Base-by-base conservation (phyloP, 2,888 invertebrate genomes). In the Blastobasis lacticolella region DNA sequence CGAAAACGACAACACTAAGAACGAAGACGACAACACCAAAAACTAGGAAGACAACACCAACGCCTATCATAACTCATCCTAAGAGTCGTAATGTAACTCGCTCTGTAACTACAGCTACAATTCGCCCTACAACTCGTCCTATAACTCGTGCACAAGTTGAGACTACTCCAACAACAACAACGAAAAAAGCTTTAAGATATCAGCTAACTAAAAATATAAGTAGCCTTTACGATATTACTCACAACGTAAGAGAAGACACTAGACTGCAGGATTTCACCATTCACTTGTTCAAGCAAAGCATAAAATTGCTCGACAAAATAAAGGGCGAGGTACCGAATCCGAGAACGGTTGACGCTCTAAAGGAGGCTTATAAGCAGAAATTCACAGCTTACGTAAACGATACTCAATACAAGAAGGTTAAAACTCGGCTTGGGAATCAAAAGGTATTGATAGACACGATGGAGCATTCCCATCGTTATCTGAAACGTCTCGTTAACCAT, bases 371-470 rank as follows among this genome's bases (percentile, higher is more conserved):
- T 50, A 63, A 66, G 8, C 57, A 66, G 0, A 75, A 73, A 59
- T 78, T 77, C 42, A 58, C 59, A 4, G 63, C 69, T 0, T 79
- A 73, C 23, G 49, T 78, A 0, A 60, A 56, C 10, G 59, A 66
- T 2, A 75, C 73, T 0, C 59, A 61, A 42, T 55, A 66, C 1
- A 68, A 71, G 5, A 62, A 59, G 0, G 69, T 83, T 0, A 73
- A 67, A 60, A 81, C 80, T 0, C 63, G 60, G 40, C 49, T 73
- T 0, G 79, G 78, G 0, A 55, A 58, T 0, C 69, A 78, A 49
- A 80, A 75, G 46, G 78, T 75, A 0, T 62, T 83, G 6, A 53
- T 79, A 0, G 76, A 81, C 41, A 70, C 69, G 0, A 67, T 81
- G 1, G 73, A 78, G 1, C 70, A 70, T 0, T 79, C 79, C 0